These are phyloP conservation scores for Germaria angustata DNA, from an alignment of 2,888 invertebrate genomes.

Conservation along the genomic window DNA sequence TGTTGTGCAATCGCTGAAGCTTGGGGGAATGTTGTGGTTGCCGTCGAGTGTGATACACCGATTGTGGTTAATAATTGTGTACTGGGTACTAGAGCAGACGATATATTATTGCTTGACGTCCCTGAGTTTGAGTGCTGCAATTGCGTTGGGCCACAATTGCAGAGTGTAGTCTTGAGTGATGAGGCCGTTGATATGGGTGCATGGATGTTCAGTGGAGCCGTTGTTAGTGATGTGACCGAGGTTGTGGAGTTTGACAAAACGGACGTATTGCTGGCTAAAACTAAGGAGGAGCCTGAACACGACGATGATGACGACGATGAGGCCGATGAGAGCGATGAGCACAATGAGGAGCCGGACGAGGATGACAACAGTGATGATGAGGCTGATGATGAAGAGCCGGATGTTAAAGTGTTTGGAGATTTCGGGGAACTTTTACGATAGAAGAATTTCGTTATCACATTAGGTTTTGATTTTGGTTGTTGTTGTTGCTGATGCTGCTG, in stretches of 20 bases:
- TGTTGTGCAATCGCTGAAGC: constrained; percentile 57
- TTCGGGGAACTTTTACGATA: constrained; percentile 80
- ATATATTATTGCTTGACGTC: constrained; percentile 67
- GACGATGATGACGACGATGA: constrained; percentile 65
- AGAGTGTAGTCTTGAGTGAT: constrained; percentile 77
- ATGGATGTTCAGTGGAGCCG: constrained; percentile 72
- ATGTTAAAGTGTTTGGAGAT: constrained; percentile 74
- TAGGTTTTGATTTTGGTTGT: constrained; percentile 78
- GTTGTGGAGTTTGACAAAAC: constrained; percentile 71
- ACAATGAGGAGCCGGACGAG: constrained; percentile 72
- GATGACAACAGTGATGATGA: constrained; percentile 70
- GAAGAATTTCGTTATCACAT: constrained; percentile 80
- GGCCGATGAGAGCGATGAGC: constrained; percentile 72
- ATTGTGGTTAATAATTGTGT: constrained; percentile 72
- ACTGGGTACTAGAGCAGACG: constrained; percentile 70
- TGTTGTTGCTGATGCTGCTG: constrained; percentile 65
- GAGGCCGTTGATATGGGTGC: constrained; percentile 78
- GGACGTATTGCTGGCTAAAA: constrained; percentile 69
- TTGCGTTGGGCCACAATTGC: constrained; percentile 72
- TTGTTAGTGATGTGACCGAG: constrained; percentile 74
- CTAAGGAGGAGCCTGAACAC: constrained; percentile 71
- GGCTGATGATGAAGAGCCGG: constrained; percentile 70
- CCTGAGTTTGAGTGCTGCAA: constrained; percentile 63
- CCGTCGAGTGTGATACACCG: constrained; percentile 67
- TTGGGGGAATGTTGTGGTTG: constrained; percentile 63